A percentile compares a stretch with the other conserved stretches of the same genome.
Conservation (phyloP, 2,888 invertebrate genomes). For the Microdon myrmicae region DNA sequence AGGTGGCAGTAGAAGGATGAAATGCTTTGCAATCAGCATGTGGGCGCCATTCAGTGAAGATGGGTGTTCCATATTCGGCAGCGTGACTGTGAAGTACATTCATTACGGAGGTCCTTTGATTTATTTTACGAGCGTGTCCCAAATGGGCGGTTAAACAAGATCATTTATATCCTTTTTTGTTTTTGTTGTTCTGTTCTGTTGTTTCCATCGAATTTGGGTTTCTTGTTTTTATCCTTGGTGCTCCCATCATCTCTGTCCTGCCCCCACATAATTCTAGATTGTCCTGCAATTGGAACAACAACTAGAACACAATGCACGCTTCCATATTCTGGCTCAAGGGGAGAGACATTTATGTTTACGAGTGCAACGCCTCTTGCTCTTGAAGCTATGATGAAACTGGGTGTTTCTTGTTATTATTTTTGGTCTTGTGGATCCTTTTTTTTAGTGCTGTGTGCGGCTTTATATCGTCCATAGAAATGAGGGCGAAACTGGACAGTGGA, state of each 20-base stretch:
- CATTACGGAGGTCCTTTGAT: constrained; percentile 42
- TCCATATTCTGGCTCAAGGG: constrained; percentile 15
- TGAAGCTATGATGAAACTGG: constrained; percentile 37
- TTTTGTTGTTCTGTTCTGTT: constrained; percentile 22
- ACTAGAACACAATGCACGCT: too few relatives aligned
- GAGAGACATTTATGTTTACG: constrained; percentile 19
- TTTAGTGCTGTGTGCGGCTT: not conserved
- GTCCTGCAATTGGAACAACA: too few relatives aligned
- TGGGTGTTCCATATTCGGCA: constrained; percentile 30
- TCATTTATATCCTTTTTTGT: constrained; percentile 45
- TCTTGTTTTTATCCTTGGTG: constrained; percentile 13
- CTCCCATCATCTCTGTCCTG: too few relatives aligned
- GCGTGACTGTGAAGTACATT: constrained; percentile 19
- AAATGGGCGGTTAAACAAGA: constrained; percentile 50
- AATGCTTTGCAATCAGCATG: constrained; percentile 39
- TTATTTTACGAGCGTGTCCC: constrained; percentile 46
- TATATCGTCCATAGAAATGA: not conserved
- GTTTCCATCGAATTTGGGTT: not conserved
- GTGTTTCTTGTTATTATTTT: constrained; percentile 43
- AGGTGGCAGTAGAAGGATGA: too few relatives aligned
- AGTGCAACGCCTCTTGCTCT: constrained; percentile 41
- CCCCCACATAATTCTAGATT: constrained; percentile 1
- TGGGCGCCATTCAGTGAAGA: constrained; percentile 16
- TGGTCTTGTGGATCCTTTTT: constrained; percentile 27
- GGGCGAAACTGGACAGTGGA: not conserved